Base-by-base conservation (phyloP, 2,888 invertebrate genomes). In the Diloba caeruleocephala region DNA sequence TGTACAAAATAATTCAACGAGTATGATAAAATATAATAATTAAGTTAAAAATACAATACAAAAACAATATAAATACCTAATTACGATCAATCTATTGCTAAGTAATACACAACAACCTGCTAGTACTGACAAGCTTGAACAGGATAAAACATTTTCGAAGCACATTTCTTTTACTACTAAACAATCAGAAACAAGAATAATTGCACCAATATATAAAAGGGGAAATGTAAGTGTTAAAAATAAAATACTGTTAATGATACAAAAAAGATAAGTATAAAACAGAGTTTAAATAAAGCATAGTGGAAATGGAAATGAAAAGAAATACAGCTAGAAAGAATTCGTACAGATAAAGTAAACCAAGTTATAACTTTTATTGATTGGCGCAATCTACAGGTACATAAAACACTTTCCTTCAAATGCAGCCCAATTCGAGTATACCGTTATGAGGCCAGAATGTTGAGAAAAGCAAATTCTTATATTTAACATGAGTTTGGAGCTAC, bases 1-100 rank as follows among this genome's bases (percentile, higher is more conserved):
- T 92, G 93, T 92, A 93, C 93, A 92, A 89, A 92, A 89, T 90
- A 90, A 90, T 90, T 90, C 89, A 90, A 92, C 92, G 88, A 90
- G 89, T 87, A 84, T 84, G 78, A 91, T 90, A 90, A 88, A 92
- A 88, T 91, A 88, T 89, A 82, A 82, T 84, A 81, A 87, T 85
- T 86, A 90, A 86, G 86, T 84, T 89, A 88, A 89, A 89, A 70
- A 66, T 87, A 84, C 84, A 82, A 87, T 86, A 85, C 79, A 85
- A 91, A 74, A 88, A 89, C 85, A 89, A 88, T 89, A 89, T 85
- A 86, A 87, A 87, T 82, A 81, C 83, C 62, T 72, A 72, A 71
- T 82, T 79, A 84, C 73, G 64, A 78, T 77, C 71, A 64, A 71
- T 77, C 75, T 80, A 80, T 77, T 67, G 76, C 74, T 80, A 83